Evolutionary conservation across 2,113 vertebrate genomes (phyloP), one percentile per base, ranked within the genome.

Genomic region (Neolamprologus sp.): DNA sequence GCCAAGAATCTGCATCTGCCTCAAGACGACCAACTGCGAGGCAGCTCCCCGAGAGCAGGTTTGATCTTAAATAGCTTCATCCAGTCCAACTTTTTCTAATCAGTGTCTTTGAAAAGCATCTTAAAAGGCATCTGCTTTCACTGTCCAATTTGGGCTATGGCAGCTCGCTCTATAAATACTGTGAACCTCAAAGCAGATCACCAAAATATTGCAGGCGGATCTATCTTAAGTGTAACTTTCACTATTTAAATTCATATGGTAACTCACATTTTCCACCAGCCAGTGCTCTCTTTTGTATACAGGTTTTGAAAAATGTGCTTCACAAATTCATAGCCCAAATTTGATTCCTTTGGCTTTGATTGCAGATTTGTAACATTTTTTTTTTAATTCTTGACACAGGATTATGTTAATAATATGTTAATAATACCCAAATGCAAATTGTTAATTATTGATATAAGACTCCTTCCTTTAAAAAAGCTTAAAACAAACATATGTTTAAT

Each of bases 1-100:
- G 92, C 91, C 92, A 93, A 86, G 85, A 91, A 81, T 88, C 90
- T 86, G 31, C 14, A 51, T 91, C 88, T 87, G 90, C 85, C 65
- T 91, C 83, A 3, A 90, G 85, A 89, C 87, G 23, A 82, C 92
- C 79, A 51, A 85, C 82, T 90, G 90, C 90, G 87, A 89, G 85
- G 31, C 86, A 85, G 85, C 83, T 71, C 55, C 79, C 60, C 8
- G 83, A 87, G 71, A 55, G 87, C 71, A 87, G 85, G 37, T 89
- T 88, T 33, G 37, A 28, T 47, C 47, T 28, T 28, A 47, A 78
- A 78, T 33, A 78, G 16, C 16, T 75, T 75, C 23, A 75, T 11
- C 42, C 42, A 75, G 42, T 78, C 73, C 45, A 78, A 47, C 73
- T 78, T 78, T 85, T 85, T 58, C n/a, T 14, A 58, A 83, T 87